These are phyloP conservation scores for Mustela erminea DNA, from an alignment of 2,797 vertebrate species.

Conservation along the genomic window DNA sequence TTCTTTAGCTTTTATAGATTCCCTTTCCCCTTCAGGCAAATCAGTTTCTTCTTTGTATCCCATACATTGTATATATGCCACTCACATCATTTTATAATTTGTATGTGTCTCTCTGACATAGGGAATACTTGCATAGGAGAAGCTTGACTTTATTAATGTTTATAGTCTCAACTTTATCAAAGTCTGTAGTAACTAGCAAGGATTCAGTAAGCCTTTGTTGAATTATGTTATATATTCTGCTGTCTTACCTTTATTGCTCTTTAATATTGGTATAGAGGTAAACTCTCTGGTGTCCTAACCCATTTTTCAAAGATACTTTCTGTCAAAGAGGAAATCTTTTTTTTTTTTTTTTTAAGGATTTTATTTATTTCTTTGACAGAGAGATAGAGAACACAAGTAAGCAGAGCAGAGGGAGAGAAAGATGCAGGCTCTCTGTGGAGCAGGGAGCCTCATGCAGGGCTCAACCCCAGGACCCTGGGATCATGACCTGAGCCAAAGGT, in stretches of 20 bases:
- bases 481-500: too few relatives aligned
- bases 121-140: not conserved
- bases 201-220: slow-evolving; percentile 8
- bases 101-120: slow-evolving; percentile 40
- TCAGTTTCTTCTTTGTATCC: not conserved
- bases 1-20: slow-evolving; percentile 25
- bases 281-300: not conserved
- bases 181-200: not conserved
- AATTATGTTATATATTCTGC: slow-evolving; percentile 16
- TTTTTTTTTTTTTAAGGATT: too few relatives aligned
- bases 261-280: not conserved
- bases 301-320: slow-evolving; percentile 47
- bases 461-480: too few relatives aligned
- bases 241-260: not conserved
- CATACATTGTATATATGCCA: not conserved
- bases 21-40: not conserved
- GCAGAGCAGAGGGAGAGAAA: too few relatives aligned
- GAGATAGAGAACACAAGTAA: too few relatives aligned
- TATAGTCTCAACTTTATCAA: slow-evolving; percentile 1
- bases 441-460: too few relatives aligned
- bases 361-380: too few relatives aligned
- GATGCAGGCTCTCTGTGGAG: too few relatives aligned
- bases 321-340: not conserved
- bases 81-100: slow-evolving; percentile 35
- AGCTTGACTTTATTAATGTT: slow-evolving; percentile 3